Percentiles rank a stretch among this genome's conserved stretches.
Conservation (phyloP, 2,888 invertebrate species). For the Enoplolaimus lenunculus region DNA sequence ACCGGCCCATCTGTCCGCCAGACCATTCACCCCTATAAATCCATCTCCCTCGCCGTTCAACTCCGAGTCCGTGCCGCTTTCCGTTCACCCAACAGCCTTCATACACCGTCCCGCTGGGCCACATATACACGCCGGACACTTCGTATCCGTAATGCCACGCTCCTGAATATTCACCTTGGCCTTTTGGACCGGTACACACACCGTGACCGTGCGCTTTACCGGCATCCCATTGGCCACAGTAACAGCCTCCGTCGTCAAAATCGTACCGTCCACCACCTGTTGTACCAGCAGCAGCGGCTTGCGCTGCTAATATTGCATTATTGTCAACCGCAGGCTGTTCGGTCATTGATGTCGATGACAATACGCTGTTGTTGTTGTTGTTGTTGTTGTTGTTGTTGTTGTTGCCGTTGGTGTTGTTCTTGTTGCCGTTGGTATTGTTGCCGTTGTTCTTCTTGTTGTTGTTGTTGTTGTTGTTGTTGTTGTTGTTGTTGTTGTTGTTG, state of each 20-base stretch:
- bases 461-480: too few species aligned
- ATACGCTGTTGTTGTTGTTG: too few species aligned
- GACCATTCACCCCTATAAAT: slow-evolving; percentile 96
- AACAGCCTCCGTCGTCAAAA: slow-evolving; percentile 99
- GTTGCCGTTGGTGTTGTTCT: too few species aligned
- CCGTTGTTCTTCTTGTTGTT: too few species aligned
- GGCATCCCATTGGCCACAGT: slow-evolving; percentile 91
- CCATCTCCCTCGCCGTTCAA: slow-evolving; percentile 87
- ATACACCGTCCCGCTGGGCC: slow-evolving; percentile 29
- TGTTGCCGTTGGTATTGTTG: too few species aligned
- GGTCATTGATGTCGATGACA: too few species aligned
- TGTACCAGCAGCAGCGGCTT: too few species aligned
- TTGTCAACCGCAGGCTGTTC: too few species aligned
- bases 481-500: too few species aligned
- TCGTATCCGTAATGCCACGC: slow-evolving; percentile 98
- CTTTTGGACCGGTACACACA: slow-evolving; percentile 68
- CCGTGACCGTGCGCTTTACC: slow-evolving; percentile 97
- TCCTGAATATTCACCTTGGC: slow-evolving; percentile 91
- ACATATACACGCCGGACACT: slow-evolving; percentile 45
- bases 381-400: too few species aligned
- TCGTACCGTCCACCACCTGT: slow-evolving; percentile 99
- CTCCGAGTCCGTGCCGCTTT: slow-evolving; percentile 85
- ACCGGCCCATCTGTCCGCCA: slow-evolving; percentile 89
- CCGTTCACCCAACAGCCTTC: slow-evolving; percentile 92
- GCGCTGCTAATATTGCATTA: too few species aligned